Conservation (phyloP, 2,797 vertebrate genomes). For the Lepus townsendii region DNA sequence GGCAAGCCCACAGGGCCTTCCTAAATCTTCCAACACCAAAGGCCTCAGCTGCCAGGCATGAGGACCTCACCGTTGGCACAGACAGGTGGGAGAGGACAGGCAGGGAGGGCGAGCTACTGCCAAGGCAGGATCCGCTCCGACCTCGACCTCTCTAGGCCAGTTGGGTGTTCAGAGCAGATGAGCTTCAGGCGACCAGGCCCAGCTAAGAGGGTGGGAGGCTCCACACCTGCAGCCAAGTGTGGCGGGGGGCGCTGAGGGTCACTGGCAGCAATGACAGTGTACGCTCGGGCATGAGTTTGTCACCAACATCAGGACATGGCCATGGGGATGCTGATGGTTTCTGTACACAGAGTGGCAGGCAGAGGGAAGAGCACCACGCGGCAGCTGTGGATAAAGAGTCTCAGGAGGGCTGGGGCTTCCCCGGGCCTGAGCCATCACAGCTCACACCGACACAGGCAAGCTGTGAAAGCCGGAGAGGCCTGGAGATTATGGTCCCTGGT, state of each 20-base stretch:
- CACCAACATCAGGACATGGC: neutral
- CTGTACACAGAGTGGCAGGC: neutral
- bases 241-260: neutral
- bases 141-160: neutral
- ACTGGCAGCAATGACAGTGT: neutral
- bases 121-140: neutral
- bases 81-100: neutral
- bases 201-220: neutral
- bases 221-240: neutral
- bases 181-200: constrained; percentile 1
- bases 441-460: too few species aligned
- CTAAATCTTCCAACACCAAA: neutral
- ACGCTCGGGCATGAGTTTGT: neutral
- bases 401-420: accelerated
- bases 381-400: neutral
- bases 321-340: neutral
- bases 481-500: neutral
- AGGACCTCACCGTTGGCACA: neutral
- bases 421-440: neutral
- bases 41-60: neutral
- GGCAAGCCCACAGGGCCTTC: neutral
- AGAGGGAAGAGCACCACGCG: neutral
- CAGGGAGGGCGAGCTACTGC: neutral
- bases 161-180: neutral
- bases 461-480: accelerated